These are phyloP conservation scores for Chrysodeixis includens DNA, from an alignment of 2,888 invertebrate genomes.

Conservation along the genomic window DNA sequence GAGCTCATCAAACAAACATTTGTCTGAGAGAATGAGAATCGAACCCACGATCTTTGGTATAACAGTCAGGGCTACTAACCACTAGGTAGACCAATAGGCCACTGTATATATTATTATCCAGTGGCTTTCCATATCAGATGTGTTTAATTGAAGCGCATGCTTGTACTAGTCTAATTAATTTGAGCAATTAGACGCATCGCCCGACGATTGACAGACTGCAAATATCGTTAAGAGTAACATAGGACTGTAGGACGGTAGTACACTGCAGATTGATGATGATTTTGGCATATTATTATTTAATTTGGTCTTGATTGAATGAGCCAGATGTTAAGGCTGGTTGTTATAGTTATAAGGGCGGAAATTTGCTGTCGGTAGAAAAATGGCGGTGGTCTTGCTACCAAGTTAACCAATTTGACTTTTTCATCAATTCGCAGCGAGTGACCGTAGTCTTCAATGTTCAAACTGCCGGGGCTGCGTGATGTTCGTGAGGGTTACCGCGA, in stretches of 20 bases:
- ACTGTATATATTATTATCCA: no score
- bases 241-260: not conserved
- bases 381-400: no score
- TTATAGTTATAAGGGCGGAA: not conserved
- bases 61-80: no score
- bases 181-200: slow-evolving; percentile 38
- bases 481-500: no score
- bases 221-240: not conserved
- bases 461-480: no score
- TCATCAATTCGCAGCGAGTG: no score
- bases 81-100: no score
- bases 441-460: no score
- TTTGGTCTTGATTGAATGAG: not conserved
- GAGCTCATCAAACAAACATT: no score
- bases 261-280: not conserved
- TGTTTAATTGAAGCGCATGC: slow-evolving; percentile 48
- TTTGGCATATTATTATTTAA: not conserved
- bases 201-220: slow-evolving; percentile 39
- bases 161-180: slow-evolving; percentile 37
- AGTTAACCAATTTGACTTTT: no score
- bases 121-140: slow-evolving; percentile 54
- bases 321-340: not conserved
- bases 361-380: not conserved
- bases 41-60: no score
- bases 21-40: no score